Conservation (phyloP, 2,888 invertebrate species). For the Mesoligia furuncula region DNA sequence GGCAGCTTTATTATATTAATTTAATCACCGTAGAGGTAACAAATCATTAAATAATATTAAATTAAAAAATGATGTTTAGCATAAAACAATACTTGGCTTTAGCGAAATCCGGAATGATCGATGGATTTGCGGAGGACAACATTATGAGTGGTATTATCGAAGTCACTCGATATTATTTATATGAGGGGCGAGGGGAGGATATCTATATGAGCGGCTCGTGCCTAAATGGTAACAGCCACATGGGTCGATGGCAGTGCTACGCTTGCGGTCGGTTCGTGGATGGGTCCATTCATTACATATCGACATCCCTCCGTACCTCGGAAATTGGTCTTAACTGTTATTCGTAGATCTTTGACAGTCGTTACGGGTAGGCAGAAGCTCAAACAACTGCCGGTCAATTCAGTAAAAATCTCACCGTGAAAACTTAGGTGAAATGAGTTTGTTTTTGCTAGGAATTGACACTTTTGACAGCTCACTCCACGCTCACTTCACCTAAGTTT, state of each 20-base stretch:
- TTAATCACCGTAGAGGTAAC: constrained; percentile 9
- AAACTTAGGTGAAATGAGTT: too few relatives aligned
- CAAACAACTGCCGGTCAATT: too few relatives aligned
- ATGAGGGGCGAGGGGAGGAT: too few relatives aligned
- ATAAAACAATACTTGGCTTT: constrained; percentile 79
- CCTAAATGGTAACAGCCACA: not conserved
- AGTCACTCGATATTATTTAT: constrained; percentile 45
- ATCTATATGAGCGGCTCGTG: not conserved
- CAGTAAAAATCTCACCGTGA: too few relatives aligned
- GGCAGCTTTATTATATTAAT: not conserved
- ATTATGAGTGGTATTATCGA: constrained; percentile 65
- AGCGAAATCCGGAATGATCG: constrained; percentile 76
- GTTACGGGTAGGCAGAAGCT: not conserved
- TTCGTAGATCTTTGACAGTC: not conserved
- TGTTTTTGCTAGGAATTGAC: too few relatives aligned
- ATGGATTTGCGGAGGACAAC: constrained; percentile 70
- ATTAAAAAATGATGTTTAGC: constrained; percentile 65
- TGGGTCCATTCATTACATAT: not conserved
- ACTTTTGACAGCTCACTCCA: too few relatives aligned
- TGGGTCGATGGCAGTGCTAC: not conserved
- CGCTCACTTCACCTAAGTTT: too few relatives aligned
- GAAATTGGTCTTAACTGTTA: not conserved
- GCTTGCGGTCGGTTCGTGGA: not conserved
- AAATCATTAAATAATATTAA: constrained; percentile 46
- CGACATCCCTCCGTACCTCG: not conserved